Percentiles rank a stretch among this genome's conserved stretches.
Evolutionary conservation across 2,888 invertebrate species (phyloP).

Genomic region (Tiliacea citrago): DNA sequence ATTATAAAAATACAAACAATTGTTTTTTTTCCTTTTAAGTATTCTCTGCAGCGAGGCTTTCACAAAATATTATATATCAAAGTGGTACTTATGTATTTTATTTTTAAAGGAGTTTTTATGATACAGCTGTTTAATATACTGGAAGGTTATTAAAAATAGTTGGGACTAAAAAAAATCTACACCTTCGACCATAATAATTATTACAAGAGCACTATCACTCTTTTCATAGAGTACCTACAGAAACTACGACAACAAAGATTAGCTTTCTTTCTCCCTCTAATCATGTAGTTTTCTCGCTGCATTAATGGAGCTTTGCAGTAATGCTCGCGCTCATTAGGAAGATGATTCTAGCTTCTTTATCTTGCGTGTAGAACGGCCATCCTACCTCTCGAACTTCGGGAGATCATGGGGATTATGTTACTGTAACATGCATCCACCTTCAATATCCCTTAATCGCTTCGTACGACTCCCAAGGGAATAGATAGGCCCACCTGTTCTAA

Average conservation of each 20-base stretch:
- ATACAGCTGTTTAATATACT: too few species aligned
- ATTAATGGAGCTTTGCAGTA: conserved; percentile 33
- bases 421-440: conserved; percentile 21
- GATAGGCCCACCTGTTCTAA: conserved; percentile 4
- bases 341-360: conserved; percentile 37
- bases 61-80: too few species aligned
- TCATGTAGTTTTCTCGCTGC: conserved; percentile 29
- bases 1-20: too few species aligned
- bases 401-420: conserved; percentile 22
- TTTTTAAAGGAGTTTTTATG: too few species aligned
- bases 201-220: too few species aligned
- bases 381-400: conserved; percentile 2
- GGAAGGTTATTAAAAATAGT: too few species aligned
- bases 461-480: conserved; percentile 10
- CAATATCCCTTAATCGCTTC: conserved; percentile 39
- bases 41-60: too few species aligned
- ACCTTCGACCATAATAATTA: too few species aligned
- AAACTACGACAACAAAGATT: conserved; percentile 10
- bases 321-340: conserved; percentile 38
- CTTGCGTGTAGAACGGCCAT: conserved; percentile 24
- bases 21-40: too few species aligned
- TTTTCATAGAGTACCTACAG: not conserved
- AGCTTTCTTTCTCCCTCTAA: conserved; percentile 21
- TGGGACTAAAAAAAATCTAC: too few species aligned
- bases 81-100: too few species aligned